Conservation (phyloP, 2,113 vertebrate genomes). For the Corythoichthys intestinalis region DNA sequence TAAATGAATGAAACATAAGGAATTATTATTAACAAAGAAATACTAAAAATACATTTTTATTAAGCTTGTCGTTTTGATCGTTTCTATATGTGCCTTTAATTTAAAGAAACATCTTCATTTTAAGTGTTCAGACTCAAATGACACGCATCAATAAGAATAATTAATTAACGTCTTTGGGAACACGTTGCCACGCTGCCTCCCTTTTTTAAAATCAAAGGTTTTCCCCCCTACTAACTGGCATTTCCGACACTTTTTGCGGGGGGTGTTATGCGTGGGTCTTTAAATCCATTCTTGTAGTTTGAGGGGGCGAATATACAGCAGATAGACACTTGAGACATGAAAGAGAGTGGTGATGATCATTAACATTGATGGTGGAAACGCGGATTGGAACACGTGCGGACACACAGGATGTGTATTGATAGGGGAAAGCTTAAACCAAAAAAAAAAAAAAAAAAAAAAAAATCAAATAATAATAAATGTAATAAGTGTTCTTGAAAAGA, state of each 20-base stretch:
- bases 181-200: neutral
- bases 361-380: neutral
- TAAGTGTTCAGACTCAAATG: conserved; percentile 2
- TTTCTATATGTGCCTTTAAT: neutral
- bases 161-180: conserved; percentile 2
- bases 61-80: neutral
- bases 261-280: neutral
- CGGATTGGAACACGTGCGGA: neutral
- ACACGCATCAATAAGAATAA: neutral
- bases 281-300: neutral
- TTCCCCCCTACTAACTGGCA: neutral
- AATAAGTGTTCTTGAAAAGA: conserved; percentile 2
- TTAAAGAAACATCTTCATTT: neutral
- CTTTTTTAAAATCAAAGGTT: neutral
- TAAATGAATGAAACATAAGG: neutral
- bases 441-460: neutral
- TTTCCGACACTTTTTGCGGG: neutral
- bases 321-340: conserved; percentile 1
- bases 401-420: neutral
- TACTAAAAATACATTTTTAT: too few species aligned
- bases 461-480: neutral
- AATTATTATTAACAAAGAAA: neutral
- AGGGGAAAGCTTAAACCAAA: neutral
- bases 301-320: neutral
- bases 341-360: conserved; percentile 1